Evolutionary conservation across 2,113 vertebrate genomes (phyloP).

Genomic region (Sciurus niger): DNA sequence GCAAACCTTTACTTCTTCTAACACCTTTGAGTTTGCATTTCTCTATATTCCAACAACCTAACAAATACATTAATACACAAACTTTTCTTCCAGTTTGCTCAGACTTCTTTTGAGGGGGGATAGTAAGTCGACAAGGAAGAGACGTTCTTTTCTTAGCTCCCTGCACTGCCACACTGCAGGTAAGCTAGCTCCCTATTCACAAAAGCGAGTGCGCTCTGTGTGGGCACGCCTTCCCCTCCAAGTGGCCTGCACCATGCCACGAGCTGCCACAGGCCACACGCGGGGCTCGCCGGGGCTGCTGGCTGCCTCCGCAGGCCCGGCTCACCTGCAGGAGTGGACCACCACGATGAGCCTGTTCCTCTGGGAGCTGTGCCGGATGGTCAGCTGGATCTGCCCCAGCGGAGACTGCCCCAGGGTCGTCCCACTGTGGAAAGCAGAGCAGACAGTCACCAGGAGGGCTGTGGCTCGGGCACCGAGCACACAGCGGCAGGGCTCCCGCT

Average conservation of each 20-base stretch:
- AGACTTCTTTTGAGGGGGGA: neutral
- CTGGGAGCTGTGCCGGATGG: slow-evolving; percentile 95
- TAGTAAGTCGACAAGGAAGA: neutral
- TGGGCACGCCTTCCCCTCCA: no score
- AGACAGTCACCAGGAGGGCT: neutral
- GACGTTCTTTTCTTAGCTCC: neutral
- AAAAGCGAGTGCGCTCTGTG: no score
- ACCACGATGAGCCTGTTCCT: slow-evolving; percentile 97
- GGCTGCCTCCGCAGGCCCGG: no score
- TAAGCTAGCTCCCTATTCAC: no score
- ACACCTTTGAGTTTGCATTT: neutral
- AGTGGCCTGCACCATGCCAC: no score
- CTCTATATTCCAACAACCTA: neutral
- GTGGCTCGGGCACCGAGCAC: fast-evolving
- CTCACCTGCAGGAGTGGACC: slow-evolving; percentile 95
- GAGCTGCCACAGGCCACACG: no score
- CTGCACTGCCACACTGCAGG: no score
- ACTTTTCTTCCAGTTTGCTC: neutral
- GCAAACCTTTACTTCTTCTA: neutral
- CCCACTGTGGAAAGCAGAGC: slow-evolving; percentile 89
- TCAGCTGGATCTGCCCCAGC: slow-evolving; percentile 96
- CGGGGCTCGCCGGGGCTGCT: no score
- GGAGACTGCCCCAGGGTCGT: slow-evolving; percentile 92
- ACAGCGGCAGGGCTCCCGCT: fast-evolving
- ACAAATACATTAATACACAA: neutral